Percentiles rank a stretch among this genome's conserved stretches.
Evolutionary conservation across 2,797 vertebrate genomes (phyloP).

Genomic region (Oreonectes daqikongensis): DNA sequence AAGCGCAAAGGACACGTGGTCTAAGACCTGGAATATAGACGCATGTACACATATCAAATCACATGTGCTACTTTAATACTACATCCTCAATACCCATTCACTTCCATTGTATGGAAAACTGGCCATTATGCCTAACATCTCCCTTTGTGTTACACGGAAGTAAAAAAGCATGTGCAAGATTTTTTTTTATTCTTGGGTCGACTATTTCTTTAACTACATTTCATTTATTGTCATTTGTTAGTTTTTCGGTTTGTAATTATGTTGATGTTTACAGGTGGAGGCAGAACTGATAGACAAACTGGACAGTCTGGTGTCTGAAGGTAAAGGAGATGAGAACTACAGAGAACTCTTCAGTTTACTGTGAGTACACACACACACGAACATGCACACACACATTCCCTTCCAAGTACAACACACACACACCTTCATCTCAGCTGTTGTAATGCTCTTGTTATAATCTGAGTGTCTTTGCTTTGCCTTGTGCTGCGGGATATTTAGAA

Average conservation of each 20-base stretch:
- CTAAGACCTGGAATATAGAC: too few species aligned
- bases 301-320: slow-evolving; percentile 98
- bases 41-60: too few species aligned
- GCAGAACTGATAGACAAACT: slow-evolving; percentile 97
- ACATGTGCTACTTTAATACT: too few species aligned
- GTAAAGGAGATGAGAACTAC: slow-evolving; percentile 98
- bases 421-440: slow-evolving; percentile 7
- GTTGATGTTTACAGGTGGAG: slow-evolving; percentile 84
- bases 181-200: not conserved
- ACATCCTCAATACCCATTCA: not conserved
- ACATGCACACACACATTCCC: not conserved
- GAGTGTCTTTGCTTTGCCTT: slow-evolving; percentile 80
- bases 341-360: slow-evolving; percentile 96
- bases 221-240: not conserved
- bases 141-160: too few species aligned
- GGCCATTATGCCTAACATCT: too few species aligned
- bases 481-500: slow-evolving; percentile 83
- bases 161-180: too few species aligned
- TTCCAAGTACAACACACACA: not conserved
- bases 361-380: slow-evolving; percentile 75
- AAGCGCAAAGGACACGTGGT: too few species aligned
- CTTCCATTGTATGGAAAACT: not conserved
- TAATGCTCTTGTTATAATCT: slow-evolving; percentile 65
- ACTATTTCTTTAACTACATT: not conserved
- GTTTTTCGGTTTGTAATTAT: not conserved